Base-by-base conservation (phyloP, 2,888 invertebrate species). In the Amblyteles armatorius region DNA sequence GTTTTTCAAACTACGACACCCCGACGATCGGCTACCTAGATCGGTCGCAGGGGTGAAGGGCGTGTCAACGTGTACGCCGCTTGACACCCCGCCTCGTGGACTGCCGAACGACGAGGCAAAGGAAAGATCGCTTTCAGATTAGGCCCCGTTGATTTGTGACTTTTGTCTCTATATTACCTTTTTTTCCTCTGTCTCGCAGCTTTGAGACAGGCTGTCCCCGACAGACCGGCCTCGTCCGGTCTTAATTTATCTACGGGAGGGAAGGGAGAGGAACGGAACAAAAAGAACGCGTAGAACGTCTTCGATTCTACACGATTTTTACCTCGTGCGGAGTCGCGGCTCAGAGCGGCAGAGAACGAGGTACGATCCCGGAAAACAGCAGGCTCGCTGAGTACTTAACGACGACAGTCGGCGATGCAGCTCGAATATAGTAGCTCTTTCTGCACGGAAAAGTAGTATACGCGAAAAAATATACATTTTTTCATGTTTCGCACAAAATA, bases 131-230 rank as follows among this genome's bases (percentile, higher is more conserved):
- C 33, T 67, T 63, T 11, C 22, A 68, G 87, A 86, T 87, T 80
- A 85, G 57, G 55, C 78, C 44, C 33, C 86, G 82, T 85, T 88
- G 87, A 87, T 87, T 88, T 88, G 85, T 88, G 85, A 85, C 84
- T 86, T 84, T 87, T 84, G 85, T 82, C 84, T 84, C 83, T 83
- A 69, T 79, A 83, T 84, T 82, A 84, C 68, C 68, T 78, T 29
- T 36, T 13, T 67, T 11, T 29, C 36, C 36, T 52, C 50, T 69
- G n/a, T 26, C 36, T 65, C 57, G 72, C 55, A 50, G 60, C 76
- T 74, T 71, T 77, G 60, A 36, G 50, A 11, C 9, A 48, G 44
- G 36, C 22, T 69, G 48, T 50, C 57, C 50, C 60, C 50, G 40
- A 55, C 16, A 22, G 22, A 29, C 50, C 7, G 19, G n/a, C 36